Percentiles rank a stretch among this genome's conserved stretches.
phyloP scores from a whole-genome alignment of 1,140 invertebrate genomes.

The Drosophila leontia region DNA sequence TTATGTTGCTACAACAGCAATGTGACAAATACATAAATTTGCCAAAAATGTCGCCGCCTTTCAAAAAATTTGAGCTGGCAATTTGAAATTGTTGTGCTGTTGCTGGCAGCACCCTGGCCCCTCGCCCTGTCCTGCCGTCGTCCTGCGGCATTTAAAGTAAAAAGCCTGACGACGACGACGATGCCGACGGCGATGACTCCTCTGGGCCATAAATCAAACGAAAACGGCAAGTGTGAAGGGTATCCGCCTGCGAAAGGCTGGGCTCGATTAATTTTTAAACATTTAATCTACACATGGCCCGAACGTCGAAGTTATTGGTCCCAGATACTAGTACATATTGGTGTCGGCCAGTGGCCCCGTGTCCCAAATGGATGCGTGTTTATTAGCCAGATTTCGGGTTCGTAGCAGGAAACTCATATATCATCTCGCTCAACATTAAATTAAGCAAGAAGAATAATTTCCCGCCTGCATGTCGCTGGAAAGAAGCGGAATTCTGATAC shows the following conservation, averaged over 20 bases:
- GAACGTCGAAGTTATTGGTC: constrained; percentile 6
- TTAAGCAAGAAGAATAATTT: constrained; percentile 49
- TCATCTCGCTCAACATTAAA: constrained; percentile 47
- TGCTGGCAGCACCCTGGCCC: constrained; percentile 18
- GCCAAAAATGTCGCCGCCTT: constrained; percentile 84
- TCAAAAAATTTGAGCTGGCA: constrained; percentile 81
- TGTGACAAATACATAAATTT: constrained; percentile 84
- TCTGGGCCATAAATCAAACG: constrained; percentile 66
- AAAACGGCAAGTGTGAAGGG: constrained; percentile 33
- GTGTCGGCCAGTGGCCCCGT: neutral
- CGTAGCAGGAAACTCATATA: constrained; percentile 30
- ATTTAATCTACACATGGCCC: constrained; percentile 54
- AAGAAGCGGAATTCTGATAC: constrained; percentile 52
- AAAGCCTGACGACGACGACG: constrained; percentile 49
- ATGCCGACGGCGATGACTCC: constrained; percentile 32
- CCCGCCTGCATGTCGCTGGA: constrained; percentile 23
- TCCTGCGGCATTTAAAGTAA: constrained; percentile 59
- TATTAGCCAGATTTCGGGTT: constrained; percentile 40
- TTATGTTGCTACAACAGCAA: constrained; percentile 52
- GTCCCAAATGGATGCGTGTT: constrained; percentile 10
- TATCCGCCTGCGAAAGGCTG: neutral
- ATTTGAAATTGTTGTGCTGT: constrained; percentile 74
- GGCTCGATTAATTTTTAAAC: constrained; percentile 67
- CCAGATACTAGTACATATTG: neutral
- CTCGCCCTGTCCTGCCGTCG: constrained; percentile 10